Evolutionary conservation across 1,140 invertebrate genomes (phyloP).

Genomic region (Augochlora pura): DNA sequence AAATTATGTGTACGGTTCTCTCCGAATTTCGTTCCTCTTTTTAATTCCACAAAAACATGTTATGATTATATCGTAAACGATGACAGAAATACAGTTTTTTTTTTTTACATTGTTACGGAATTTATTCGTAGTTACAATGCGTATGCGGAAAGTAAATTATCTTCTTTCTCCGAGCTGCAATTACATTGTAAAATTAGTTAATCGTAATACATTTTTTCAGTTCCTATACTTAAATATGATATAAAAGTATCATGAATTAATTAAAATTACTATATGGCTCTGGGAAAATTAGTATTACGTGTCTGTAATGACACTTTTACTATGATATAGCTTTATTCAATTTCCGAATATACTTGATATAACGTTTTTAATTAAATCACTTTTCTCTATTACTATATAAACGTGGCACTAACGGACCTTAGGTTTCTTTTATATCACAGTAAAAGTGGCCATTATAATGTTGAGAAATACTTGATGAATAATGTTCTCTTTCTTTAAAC

Average conservation of each 20-base stretch:
- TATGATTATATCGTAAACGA: neutral
- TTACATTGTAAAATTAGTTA: neutral
- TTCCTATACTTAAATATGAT: conserved; percentile 12
- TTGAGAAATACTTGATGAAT: conserved; percentile 6
- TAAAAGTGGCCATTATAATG: conserved; percentile 22
- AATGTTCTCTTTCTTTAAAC: conserved; percentile 27
- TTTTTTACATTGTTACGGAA: neutral
- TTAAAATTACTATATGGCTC: conserved; percentile 13
- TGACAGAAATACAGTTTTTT: neutral
- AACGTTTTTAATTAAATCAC: neutral
- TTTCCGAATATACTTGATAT: neutral
- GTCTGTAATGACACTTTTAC: conserved; percentile 43
- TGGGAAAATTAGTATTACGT: conserved; percentile 17
- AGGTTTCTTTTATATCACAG: neutral
- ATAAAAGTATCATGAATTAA: neutral
- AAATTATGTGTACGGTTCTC: neutral
- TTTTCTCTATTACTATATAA: neutral
- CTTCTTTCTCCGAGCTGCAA: neutral
- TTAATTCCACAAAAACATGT: neutral
- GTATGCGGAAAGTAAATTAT: conserved; percentile 8
- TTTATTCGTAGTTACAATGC: neutral
- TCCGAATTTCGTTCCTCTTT: neutral
- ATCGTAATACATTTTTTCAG: neutral
- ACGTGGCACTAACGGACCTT: neutral
- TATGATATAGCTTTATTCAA: conserved; percentile 18